Evolutionary conservation across 2,797 vertebrate genomes (phyloP).

Genomic region (Ispidina picta): DNA sequence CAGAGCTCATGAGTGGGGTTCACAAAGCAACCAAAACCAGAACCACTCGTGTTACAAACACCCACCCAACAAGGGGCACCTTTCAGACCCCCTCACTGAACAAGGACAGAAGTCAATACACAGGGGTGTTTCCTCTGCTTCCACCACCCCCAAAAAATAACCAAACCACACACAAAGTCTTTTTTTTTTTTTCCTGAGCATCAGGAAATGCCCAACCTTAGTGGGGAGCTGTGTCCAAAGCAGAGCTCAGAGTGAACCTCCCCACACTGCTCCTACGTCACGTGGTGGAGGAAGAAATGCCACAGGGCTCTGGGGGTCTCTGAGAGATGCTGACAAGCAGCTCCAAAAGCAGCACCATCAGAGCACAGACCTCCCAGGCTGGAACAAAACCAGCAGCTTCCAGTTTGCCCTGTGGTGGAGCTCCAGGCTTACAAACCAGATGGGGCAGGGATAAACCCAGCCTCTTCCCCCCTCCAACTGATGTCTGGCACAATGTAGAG

Average conservation of each 20-base stretch:
- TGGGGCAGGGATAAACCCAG: not conserved
- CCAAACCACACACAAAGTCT: not conserved
- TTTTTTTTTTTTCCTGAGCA: not conserved
- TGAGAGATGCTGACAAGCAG: fast-evolving
- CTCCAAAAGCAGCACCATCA: not conserved
- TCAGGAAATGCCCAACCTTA: not conserved
- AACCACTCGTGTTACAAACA: not conserved
- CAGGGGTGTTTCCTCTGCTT: not conserved
- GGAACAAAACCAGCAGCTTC: not conserved
- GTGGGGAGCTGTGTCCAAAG: too few species aligned
- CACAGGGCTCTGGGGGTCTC: fast-evolving
- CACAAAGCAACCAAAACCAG: not conserved
- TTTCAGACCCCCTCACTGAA: not conserved
- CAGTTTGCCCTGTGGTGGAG: fast-evolving
- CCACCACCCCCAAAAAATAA: too few species aligned
- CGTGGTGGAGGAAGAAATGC: not conserved
- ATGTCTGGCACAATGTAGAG: not conserved
- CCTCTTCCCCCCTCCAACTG: not conserved
- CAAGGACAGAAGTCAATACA: not conserved
- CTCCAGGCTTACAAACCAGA: not conserved
- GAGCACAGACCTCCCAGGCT: not conserved
- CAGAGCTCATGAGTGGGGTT: not conserved
- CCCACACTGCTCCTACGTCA: fast-evolving
- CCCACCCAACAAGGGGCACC: not conserved
- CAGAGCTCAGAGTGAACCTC: not conserved